Conservation (phyloP, 1,140 invertebrate species). For the Fopius arisanus region DNA sequence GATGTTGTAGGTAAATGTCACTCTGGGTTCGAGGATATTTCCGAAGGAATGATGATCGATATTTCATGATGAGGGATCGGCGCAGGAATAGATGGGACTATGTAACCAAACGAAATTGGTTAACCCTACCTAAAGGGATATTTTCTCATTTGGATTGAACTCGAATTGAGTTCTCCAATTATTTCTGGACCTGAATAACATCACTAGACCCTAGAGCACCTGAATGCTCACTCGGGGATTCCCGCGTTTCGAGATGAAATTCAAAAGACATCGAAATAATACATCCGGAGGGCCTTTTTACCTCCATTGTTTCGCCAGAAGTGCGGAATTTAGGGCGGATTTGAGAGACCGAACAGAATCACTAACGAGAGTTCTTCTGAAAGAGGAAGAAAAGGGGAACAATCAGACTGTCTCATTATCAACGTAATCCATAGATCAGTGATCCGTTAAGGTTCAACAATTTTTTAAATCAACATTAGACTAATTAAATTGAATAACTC, state of each 20-base stretch:
- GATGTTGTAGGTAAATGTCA: neutral
- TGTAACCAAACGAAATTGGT: neutral
- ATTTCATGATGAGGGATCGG: neutral
- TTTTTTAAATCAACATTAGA: no score
- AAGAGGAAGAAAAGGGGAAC: neutral
- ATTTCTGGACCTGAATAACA: no score
- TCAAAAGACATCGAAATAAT: neutral
- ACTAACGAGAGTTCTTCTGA: neutral
- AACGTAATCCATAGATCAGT: neutral
- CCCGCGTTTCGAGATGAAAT: neutral
- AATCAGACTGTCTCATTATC: neutral
- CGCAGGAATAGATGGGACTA: neutral
- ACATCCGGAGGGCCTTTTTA: neutral
- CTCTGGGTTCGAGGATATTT: no score
- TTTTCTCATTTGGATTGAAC: no score
- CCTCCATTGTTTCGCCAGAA: neutral
- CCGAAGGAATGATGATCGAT: neutral
- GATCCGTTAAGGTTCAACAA: no score
- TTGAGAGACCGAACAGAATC: neutral
- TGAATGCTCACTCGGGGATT: neutral
- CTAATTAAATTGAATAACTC: no score
- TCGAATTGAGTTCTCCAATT: no score
- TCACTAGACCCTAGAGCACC: no score
- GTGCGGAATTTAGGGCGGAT: neutral
- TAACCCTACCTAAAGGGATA: no score